Conservation (phyloP, 2,888 invertebrate genomes). For the Chrysotoxum bicinctum region DNA sequence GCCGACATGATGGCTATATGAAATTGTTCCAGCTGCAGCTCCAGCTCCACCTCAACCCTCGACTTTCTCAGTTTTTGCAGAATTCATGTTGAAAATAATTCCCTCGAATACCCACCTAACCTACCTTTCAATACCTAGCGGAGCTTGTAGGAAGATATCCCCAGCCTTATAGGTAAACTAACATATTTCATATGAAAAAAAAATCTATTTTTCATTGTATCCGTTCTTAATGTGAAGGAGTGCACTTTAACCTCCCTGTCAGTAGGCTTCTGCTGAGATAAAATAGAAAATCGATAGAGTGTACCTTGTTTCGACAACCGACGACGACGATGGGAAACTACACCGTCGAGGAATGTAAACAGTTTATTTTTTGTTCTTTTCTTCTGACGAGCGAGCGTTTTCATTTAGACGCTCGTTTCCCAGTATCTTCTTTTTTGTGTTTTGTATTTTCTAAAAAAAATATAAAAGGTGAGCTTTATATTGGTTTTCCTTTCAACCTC, state of each 20-base stretch:
- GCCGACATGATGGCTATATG: slow-evolving; percentile 16
- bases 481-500: slow-evolving; percentile 37
- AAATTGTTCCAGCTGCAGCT: not conserved
- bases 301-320: slow-evolving; percentile 23
- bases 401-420: slow-evolving; percentile 17
- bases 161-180: not conserved
- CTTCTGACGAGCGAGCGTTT: slow-evolving; percentile 10
- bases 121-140: not conserved
- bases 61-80: not conserved
- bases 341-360: slow-evolving; percentile 27
- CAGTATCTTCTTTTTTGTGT: not conserved
- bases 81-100: slow-evolving; percentile 44
- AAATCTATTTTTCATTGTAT: slow-evolving; percentile 22
- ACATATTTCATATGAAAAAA: slow-evolving; percentile 22
- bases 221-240: slow-evolving; percentile 13
- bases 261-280: slow-evolving; percentile 45
- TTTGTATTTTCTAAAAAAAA: not conserved
- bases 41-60: no score
- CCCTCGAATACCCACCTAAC: not conserved
- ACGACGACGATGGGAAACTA: slow-evolving; percentile 32
- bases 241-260: slow-evolving; percentile 48
- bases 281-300: slow-evolving; percentile 56
- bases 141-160: slow-evolving; percentile 12
- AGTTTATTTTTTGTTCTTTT: slow-evolving; percentile 16
- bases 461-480: slow-evolving; percentile 17